Evolutionary conservation across 1,140 invertebrate genomes (phyloP), one percentile per base, ranked within the genome.

Genomic region (Zeugodacus cucurbitae): DNA sequence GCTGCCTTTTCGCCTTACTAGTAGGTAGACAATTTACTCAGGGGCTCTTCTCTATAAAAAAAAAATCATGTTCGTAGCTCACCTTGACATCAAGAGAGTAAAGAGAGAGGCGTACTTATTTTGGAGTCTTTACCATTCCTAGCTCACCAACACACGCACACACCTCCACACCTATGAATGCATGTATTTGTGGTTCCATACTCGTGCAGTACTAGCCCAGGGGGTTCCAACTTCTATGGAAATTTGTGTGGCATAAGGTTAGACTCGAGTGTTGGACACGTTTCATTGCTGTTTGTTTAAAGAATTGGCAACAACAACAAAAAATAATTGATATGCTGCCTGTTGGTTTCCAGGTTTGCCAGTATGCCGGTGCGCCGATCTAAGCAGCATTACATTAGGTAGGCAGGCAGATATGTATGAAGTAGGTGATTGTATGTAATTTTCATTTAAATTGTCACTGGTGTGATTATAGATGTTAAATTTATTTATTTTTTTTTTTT

Each of bases 391-490:
- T 3, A 0, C 32, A 48, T 22, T 10, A 54, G 41, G 11, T 34
- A 67, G 64, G 29, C 34, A 1, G n/a, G 10, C 34, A 67, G 0
- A 0, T 54, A 82, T 74, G 32, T 48, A 32, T 14, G 22, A 2
- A 48, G 41, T 82, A 54, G 37, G 11, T 17, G 37, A 10, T 37
- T 48, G 74, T 82, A n/a, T 82, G 74, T 82, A 82, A 82, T 48
- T 82, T 82, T 22, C n/a, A 82, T 82, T 82, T 82, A 82, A 82
- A 82, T 82, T 48, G n/a, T 82, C 74, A 82, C 34, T 82, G 74
- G 74, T 82, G 74, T 82, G 74, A 82, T 82, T 82, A 82, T 82
- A 20, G 11, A 82, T 82, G 74, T 82, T 74, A 74, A 44, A 41
- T 74, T 74, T 34, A 70, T 44, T 74, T 74, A 20, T 22, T 48